Base-by-base conservation (phyloP, 64 coral and sea anemone species). In the Porites lutea region DNA sequence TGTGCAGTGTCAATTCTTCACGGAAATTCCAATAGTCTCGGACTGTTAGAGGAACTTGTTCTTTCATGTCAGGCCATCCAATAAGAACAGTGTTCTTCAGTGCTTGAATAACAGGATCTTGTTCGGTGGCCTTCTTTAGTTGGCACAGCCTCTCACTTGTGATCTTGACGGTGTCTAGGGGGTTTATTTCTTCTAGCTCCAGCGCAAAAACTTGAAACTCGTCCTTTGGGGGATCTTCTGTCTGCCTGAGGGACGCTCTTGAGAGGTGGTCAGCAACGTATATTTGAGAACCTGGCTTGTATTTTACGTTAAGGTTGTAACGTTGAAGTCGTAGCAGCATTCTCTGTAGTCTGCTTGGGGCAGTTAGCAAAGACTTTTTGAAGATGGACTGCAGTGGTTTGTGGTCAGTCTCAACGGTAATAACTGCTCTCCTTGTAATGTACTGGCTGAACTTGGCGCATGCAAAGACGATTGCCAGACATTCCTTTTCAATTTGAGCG, bases 261-360 rank as follows among this genome's bases (percentile, higher is more conserved):
- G 83, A 95, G 50, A 88, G 94, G 63, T 91, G 88, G 73, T 92
- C 83, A 51, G 87, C 88, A 13, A 95, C 73, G 63, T 92, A 88
- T 77, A 82, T 91, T 20, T 82, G 77, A 19, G 67, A 55, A 58
- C 89, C 89, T 53, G 76, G 72, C 27, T 91, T 91, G 52, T 91
- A 82, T 21, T 21, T 52, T 18, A 82, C 60, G 20, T 91, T 51
- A 44, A 82, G 48, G 64, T 91, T 71, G 78, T 72, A 91, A 61
- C 49, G 82, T 53, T 91, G 76, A 44, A 91, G 64, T 57, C 51
- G 76, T n/a, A 82, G 65, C n/a, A 91, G 44, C 77, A 91, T 90
- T 47, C 88, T 64, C 51, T 90, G 88, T 61, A 90, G 63, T 65
- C 88, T 48, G 37, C 76, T 65, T 13, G 75, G 75, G 19, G 88